phyloP scores from a whole-genome alignment of 2,888 invertebrate genomes.

The Pristionchus entomophagus region DNA sequence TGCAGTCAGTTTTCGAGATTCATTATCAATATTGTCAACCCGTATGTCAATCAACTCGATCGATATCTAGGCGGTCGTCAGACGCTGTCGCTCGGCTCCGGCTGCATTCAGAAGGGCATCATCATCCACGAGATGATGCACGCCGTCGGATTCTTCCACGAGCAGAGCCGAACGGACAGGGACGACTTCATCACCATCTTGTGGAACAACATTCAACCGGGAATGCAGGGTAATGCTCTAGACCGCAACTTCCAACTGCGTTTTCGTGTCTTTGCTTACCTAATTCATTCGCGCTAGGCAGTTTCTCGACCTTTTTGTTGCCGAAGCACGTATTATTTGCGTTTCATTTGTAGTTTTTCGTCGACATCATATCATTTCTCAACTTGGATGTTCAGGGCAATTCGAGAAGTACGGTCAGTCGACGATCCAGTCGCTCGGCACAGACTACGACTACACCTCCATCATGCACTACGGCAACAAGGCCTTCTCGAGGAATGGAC shows the following conservation, averaged over 20 bases:
- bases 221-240: slow-evolving; percentile 71
- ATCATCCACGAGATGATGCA: slow-evolving; percentile 75
- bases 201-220: slow-evolving; percentile 74
- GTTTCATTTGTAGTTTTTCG: no score
- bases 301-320: no score
- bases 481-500: slow-evolving; percentile 73
- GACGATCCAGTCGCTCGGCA: slow-evolving; percentile 73
- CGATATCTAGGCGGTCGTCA: slow-evolving; percentile 70
- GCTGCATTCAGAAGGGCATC: slow-evolving; percentile 75
- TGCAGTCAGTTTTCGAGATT: no score
- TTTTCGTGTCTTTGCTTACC: no score
- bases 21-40: no score
- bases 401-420: slow-evolving; percentile 74
- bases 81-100: slow-evolving; percentile 71
- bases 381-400: slow-evolving; percentile 65
- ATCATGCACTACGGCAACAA: slow-evolving; percentile 75
- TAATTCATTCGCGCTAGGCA: no score
- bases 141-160: slow-evolving; percentile 75
- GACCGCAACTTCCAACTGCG: no score
- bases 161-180: slow-evolving; percentile 68
- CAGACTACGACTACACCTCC: slow-evolving; percentile 72
- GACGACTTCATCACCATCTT: slow-evolving; percentile 73
- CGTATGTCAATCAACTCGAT: no score
- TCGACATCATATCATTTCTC: no score
- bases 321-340: no score